Percentiles rank a stretch among this genome's conserved stretches.
Conservation (phyloP, 1,140 invertebrate genomes). For the Drusus annulatus region DNA sequence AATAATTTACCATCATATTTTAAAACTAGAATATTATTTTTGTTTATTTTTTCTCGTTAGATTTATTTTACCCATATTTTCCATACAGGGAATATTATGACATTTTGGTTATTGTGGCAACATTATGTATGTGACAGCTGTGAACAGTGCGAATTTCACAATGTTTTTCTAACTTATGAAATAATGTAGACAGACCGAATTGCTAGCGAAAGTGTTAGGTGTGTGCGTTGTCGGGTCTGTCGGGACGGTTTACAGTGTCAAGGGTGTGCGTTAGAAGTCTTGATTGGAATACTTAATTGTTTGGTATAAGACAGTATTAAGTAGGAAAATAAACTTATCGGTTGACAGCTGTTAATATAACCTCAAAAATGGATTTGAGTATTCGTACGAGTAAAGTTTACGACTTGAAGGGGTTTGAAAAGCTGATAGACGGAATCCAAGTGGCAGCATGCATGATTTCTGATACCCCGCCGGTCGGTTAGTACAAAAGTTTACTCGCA, state of each 20-base stretch:
- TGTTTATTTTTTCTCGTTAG: too few species aligned
- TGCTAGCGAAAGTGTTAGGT: background rate
- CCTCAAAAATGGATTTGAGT: slow-evolving; percentile 62
- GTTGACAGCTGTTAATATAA: slow-evolving; percentile 22
- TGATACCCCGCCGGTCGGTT: slow-evolving; percentile 69
- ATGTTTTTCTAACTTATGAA: slow-evolving; percentile 42
- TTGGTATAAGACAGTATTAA: background rate
- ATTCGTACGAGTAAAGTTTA: slow-evolving; percentile 70
- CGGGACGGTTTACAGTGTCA: background rate
- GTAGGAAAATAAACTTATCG: background rate
- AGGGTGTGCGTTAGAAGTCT: background rate
- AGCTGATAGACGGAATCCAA: slow-evolving; percentile 72
- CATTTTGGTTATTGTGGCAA: too few species aligned
- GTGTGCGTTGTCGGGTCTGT: background rate
- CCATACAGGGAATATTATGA: too few species aligned
- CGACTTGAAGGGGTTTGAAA: slow-evolving; percentile 71
- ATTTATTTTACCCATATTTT: too few species aligned
- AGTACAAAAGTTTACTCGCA: slow-evolving; percentile 40
- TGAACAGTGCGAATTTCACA: slow-evolving; percentile 34
- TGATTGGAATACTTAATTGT: background rate
- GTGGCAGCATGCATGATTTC: slow-evolving; percentile 76
- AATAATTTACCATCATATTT: too few species aligned
- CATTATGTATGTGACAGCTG: background rate
- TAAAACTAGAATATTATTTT: too few species aligned
- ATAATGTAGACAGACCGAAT: background rate